A percentile compares a stretch with the other conserved stretches of the same genome.
Evolutionary conservation across 2,888 invertebrate genomes (phyloP).

Genomic region (Cheilosia pagana): DNA sequence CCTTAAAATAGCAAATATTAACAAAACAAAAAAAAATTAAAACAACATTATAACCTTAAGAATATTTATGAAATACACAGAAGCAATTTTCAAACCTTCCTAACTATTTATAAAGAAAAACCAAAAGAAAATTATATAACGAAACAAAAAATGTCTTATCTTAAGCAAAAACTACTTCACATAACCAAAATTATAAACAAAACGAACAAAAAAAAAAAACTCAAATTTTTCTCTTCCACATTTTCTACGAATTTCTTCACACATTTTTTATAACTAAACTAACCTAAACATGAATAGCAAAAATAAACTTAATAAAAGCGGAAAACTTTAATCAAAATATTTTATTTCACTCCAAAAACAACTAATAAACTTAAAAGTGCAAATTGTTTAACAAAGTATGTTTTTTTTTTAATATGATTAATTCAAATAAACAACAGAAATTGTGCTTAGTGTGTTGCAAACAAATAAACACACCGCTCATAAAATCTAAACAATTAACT

Average conservation of each 20-base stretch:
- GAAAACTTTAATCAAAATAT: conserved; percentile 8
- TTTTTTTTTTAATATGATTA: conserved; percentile 10
- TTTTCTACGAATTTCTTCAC: conserved; percentile 76
- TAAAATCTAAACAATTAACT: not conserved
- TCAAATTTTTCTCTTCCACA: conserved; percentile 77
- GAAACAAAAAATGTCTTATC: conserved; percentile 18
- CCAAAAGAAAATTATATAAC: conserved; percentile 29
- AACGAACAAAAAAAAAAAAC: conserved; percentile 36
- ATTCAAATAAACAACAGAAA: not conserved
- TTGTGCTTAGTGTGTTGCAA: conserved; percentile 65
- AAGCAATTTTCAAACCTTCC: conserved; percentile 73
- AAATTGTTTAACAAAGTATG: conserved; percentile 65
- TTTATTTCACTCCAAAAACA: conserved; percentile 49
- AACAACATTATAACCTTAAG: conserved; percentile 54
- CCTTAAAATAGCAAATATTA: conserved; percentile 9
- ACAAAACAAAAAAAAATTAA: conserved; percentile 5
- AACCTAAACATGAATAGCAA: conserved; percentile 57
- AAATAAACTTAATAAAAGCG: conserved; percentile 13
- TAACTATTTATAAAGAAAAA: conserved; percentile 60
- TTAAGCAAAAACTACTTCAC: conserved; percentile 57
- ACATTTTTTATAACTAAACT: conserved; percentile 64
- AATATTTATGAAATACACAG: conserved; percentile 55
- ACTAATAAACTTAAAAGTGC: conserved; percentile 71
- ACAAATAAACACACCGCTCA: not conserved
- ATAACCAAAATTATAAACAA: conserved; percentile 60